Evolutionary conservation across 2,888 invertebrate genomes (phyloP).

Genomic region (Cantharis nigra): DNA sequence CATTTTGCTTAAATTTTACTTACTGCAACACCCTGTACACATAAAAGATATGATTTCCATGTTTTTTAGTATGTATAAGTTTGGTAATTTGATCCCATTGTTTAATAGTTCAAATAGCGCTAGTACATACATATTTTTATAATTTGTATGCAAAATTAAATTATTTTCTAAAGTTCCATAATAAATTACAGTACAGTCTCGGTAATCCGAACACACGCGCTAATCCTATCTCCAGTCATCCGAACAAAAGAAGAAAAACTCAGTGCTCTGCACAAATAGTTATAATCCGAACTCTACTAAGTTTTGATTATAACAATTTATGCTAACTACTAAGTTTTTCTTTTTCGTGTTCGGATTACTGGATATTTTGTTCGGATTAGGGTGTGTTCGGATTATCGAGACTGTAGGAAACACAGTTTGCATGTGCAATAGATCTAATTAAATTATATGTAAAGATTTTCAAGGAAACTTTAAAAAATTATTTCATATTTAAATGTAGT

Average conservation of each 20-base stretch:
- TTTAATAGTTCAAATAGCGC: background rate
- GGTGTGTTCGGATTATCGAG: too few relatives aligned
- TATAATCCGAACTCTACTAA: too few relatives aligned
- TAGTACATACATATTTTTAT: background rate
- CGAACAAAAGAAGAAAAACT: too few relatives aligned
- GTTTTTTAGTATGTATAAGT: background rate
- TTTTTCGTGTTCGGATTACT: too few relatives aligned
- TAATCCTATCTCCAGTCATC: too few relatives aligned
- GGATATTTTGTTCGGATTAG: too few relatives aligned
- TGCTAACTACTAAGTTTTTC: too few relatives aligned
- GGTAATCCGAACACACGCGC: too few relatives aligned
- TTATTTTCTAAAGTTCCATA: background rate
- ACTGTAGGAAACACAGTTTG: too few relatives aligned
- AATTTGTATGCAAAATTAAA: background rate
- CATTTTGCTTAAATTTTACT: background rate
- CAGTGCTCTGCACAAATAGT: too few relatives aligned
- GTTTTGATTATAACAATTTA: too few relatives aligned
- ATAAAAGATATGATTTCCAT: background rate
- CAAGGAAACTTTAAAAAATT: background rate
- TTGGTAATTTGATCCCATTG: background rate
- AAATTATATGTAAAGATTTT: background rate
- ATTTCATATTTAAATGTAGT: background rate
- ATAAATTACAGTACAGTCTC: too few relatives aligned
- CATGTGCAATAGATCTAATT: background rate
- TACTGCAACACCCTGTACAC: background rate